Base-by-base conservation (phyloP, 2,113 vertebrate species). In the Aegotheles bennettii region DNA sequence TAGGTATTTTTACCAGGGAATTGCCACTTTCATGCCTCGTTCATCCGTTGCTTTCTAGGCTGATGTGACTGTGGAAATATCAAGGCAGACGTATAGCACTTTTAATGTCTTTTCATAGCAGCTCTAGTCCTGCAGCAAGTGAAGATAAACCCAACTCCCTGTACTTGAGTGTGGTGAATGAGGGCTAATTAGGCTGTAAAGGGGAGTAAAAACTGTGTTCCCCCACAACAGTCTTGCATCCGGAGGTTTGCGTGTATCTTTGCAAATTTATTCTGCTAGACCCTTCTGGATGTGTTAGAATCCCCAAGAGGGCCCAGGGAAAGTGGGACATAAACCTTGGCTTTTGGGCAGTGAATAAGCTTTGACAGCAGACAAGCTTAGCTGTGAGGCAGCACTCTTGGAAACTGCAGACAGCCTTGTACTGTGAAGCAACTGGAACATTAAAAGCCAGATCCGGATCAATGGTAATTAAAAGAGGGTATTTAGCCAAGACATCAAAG, bases 161-260 rank as follows among this genome's bases (percentile, higher is more conserved):
- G 74, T 67, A 54, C 69, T 51, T 63, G 56, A 42, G 13, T 59
- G 80, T 84, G 53, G 26, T 50, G 25, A 61, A 53, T 42, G 29
- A 77, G 25, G 8, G 43, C 17, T 68, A 19, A 42, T 40, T 33
- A 79, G 45, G 5, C 56, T 59, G 26, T 1, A 2, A 88, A 77
- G 35, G 35, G 10, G 10, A 53, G 13, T 50, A 61, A 50, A 83
- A 59, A 19, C 12, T 9, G 2, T 26, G 21, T 70, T 92, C 35
- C 18, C 25, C 20, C 11, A 7, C 59, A 79, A 6, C 35, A 61
- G 31, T 47, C 56, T 69, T 69, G 35, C 20, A 51, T 54, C 35
- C 0, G 0, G 50, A 54, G 4, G 26, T 83, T 70, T 84, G 54
- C 0, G 0, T 42, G 3, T 18, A 8, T 73, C 28, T 73, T 64